phyloP scores from a whole-genome alignment of 2,888 invertebrate species.

The Dermolepida albohirtum region DNA sequence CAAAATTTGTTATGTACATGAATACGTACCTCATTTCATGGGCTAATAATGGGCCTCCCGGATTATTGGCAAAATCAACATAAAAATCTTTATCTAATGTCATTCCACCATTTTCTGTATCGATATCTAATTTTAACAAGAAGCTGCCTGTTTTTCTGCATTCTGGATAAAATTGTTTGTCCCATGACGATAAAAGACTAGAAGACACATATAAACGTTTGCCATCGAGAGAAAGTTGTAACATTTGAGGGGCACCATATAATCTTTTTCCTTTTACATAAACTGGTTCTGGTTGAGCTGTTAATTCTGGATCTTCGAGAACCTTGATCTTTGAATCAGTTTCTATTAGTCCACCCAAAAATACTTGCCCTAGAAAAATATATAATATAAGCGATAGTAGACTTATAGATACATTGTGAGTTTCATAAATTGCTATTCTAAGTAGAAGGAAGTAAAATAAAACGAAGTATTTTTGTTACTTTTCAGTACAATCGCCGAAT shows the following conservation, averaged over 20 bases:
- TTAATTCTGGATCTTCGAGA: constrained; percentile 79
- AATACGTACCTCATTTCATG: constrained; percentile 88
- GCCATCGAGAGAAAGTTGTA: constrained; percentile 96
- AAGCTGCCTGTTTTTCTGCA: constrained; percentile 78
- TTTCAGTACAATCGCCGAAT: no score
- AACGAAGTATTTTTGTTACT: no score
- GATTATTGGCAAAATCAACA: constrained; percentile 90
- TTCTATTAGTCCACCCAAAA: constrained; percentile 85
- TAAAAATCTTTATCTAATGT: constrained; percentile 87
- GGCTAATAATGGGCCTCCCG: constrained; percentile 88
- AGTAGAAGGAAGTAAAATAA: no score
- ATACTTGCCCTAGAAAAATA: constrained; percentile 76
- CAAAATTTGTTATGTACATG: no score
- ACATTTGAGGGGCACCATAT: constrained; percentile 94
- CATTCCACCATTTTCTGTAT: constrained; percentile 87
- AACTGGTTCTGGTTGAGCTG: constrained; percentile 76
- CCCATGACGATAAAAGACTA: constrained; percentile 93
- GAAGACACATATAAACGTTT: constrained; percentile 91
- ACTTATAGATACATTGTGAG: no score
- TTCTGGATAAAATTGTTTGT: constrained; percentile 93
- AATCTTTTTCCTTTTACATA: constrained; percentile 81
- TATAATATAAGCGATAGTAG: no score
- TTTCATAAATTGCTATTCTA: no score
- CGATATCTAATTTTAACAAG: constrained; percentile 87
- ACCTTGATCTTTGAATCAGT: constrained; percentile 81